Conservation (phyloP, 30 jellyfish, hydroid and myxozoan genomes). For the Aurelia aurita complex sp. Pacific region DNA sequence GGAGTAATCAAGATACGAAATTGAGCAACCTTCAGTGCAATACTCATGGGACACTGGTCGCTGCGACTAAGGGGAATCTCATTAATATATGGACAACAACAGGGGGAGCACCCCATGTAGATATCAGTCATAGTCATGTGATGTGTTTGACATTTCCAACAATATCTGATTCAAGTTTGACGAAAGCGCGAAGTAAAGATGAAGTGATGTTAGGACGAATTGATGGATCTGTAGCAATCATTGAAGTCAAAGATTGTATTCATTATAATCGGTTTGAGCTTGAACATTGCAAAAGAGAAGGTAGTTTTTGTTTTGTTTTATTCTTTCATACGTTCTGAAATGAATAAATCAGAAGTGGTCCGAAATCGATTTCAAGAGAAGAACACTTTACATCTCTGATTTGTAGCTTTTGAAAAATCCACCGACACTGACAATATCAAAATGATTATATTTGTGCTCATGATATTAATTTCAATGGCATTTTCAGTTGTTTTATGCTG, state of each 20-base stretch:
- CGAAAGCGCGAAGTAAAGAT: conserved; percentile 57
- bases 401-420: background rate
- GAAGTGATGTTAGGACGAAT: conserved; percentile 68
- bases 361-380: background rate
- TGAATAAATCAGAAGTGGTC: background rate
- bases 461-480: too few species aligned
- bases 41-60: conserved; percentile 60
- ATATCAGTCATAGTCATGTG: conserved; percentile 65
- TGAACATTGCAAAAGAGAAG: conserved; percentile 77
- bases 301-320: background rate
- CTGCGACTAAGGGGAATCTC: conserved; percentile 64
- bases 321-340: too few species aligned
- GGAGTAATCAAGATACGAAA: conserved; percentile 59
- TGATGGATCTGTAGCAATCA: conserved; percentile 76
- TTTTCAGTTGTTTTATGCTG: too few species aligned
- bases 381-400: background rate
- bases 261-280: conserved; percentile 55
- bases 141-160: conserved; percentile 80
- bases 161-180: conserved; percentile 46
- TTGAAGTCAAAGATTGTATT: conserved; percentile 57
- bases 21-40: conserved; percentile 36
- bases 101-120: conserved; percentile 79
- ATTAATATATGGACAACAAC: conserved; percentile 63
- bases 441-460: too few species aligned
- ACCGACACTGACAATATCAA: too few species aligned